Conservation (phyloP, 2,888 invertebrate species). For the Spodoptera exigua region DNA sequence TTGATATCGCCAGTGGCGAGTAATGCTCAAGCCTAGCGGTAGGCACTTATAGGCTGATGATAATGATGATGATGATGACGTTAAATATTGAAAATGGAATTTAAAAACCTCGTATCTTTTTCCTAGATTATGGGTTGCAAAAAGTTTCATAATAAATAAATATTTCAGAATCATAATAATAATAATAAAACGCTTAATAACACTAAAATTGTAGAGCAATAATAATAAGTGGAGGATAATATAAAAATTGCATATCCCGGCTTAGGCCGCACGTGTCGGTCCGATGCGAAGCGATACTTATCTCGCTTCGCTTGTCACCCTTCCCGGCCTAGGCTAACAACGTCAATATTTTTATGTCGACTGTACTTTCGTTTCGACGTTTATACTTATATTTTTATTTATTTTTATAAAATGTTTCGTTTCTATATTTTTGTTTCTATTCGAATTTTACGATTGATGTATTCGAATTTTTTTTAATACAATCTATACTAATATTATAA, state of each 20-base stretch:
- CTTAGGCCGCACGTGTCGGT: conserved; percentile 77
- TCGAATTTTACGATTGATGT: background rate
- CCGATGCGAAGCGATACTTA: conserved; percentile 75
- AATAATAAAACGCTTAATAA: conserved; percentile 70
- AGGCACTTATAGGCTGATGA: too few relatives aligned
- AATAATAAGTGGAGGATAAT: conserved; percentile 76
- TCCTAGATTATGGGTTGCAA: too few relatives aligned
- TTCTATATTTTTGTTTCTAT: conserved; percentile 8
- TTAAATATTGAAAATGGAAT: background rate
- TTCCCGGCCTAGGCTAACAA: conserved; percentile 36
- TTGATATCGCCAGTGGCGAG: too few relatives aligned
- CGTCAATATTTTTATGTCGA: conserved; percentile 52
- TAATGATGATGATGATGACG: too few relatives aligned
- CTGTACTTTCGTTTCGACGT: conserved; percentile 38
- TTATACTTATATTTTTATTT: conserved; percentile 19
- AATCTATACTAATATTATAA: too few relatives aligned
- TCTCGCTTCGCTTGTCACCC: conserved; percentile 83
- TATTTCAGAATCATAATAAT: conserved; percentile 35
- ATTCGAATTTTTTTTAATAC: background rate
- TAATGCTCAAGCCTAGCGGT: too few relatives aligned
- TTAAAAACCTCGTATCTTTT: too few relatives aligned
- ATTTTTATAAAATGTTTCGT: conserved; percentile 5
- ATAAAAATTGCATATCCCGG: conserved; percentile 79
- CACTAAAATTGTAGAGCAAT: conserved; percentile 63
- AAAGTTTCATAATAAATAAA: too few relatives aligned